A percentile compares a stretch with the other conserved stretches of the same genome.
Evolutionary conservation across 2,113 vertebrate species (phyloP).

Genomic region (Gnathonemus longibarbis): DNA sequence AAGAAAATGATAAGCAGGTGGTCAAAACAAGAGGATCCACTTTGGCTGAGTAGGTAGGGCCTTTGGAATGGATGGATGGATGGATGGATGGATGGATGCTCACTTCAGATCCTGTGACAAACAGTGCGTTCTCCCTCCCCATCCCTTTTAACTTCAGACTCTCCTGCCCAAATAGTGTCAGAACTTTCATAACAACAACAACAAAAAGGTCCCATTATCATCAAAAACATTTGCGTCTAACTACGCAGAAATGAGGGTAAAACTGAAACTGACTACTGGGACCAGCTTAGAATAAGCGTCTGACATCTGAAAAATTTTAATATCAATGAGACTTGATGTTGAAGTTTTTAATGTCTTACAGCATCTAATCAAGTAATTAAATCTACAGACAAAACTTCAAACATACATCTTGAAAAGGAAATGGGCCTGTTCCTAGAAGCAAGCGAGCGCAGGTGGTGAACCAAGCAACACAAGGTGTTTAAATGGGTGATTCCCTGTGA

Average conservation of each 20-base stretch:
- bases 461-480: neutral
- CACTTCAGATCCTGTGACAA: neutral
- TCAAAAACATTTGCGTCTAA: neutral
- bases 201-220: neutral
- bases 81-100: neutral
- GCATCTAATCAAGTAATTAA: neutral
- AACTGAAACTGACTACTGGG: neutral
- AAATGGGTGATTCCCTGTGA: neutral
- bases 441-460: neutral
- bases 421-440: neutral
- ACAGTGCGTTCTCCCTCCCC: neutral
- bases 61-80: neutral
- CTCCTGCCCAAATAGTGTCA: neutral
- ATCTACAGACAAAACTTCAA: slow-evolving; percentile 1
- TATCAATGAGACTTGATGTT: slow-evolving; percentile 7
- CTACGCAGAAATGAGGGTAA: neutral
- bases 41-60: neutral
- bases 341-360: slow-evolving; percentile 7
- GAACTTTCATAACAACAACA: neutral
- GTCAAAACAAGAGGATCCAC: neutral
- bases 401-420: neutral
- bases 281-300: neutral
- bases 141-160: neutral
- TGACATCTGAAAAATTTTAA: neutral
- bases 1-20: neutral